phyloP scores from a whole-genome alignment of 2,888 invertebrate genomes.

The Dasysyrphus albostriatus region DNA sequence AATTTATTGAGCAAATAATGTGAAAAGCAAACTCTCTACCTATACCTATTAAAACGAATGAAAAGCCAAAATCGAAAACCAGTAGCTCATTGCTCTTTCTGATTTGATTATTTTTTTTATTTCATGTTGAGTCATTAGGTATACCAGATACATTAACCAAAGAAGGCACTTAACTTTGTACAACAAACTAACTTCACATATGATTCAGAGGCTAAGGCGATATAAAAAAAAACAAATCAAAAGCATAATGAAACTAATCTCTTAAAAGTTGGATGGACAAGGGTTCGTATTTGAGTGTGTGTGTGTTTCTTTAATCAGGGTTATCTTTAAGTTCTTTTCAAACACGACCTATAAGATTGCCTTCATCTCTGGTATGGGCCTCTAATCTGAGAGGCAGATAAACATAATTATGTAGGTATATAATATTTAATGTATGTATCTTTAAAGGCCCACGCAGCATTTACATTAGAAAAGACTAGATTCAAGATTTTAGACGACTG shows the following conservation, averaged over 20 bases:
- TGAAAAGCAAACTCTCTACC: constrained; percentile 11
- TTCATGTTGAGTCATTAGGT: constrained; percentile 15
- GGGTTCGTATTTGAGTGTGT: background rate
- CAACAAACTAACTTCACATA: background rate
- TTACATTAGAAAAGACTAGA: constrained; percentile 38
- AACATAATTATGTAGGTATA: no score
- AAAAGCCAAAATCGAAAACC: constrained; percentile 52
- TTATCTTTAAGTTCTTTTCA: constrained; percentile 50
- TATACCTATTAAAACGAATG: constrained; percentile 20
- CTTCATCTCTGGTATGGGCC: background rate
- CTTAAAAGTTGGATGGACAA: constrained; percentile 12
- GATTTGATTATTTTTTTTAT: constrained; percentile 16
- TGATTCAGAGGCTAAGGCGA: background rate
- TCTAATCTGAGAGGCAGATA: constrained; percentile 17
- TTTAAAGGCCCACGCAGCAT: constrained; percentile 46
- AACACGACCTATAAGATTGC: constrained; percentile 23
- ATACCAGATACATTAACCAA: constrained; percentile 25
- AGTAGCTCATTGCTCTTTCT: constrained; percentile 56
- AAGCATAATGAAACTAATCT: constrained; percentile 15
- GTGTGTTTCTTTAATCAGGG: background rate
- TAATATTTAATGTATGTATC: constrained; percentile 9
- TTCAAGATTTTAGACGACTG: constrained; percentile 5
- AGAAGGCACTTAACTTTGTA: constrained; percentile 33
- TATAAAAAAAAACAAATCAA: background rate
- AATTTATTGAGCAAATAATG: constrained; percentile 43